phyloP scores from a whole-genome alignment of 2,113 vertebrate genomes.

The Micromys minutus region DNA sequence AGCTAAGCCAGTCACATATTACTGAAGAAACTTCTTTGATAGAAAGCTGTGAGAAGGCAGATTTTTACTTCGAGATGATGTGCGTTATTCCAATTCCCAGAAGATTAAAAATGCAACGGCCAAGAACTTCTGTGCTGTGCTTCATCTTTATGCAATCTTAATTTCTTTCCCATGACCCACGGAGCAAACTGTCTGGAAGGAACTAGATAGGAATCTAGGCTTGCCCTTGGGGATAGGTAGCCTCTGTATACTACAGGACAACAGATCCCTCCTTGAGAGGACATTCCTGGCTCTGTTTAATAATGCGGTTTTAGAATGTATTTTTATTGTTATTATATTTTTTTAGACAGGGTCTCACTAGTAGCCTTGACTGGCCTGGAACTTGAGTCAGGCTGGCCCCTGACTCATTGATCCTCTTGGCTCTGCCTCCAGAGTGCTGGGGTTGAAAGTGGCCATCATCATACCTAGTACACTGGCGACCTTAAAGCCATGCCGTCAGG shows the following conservation, averaged over 20 bases:
- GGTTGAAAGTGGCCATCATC: not conserved
- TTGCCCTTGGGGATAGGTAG: not conserved
- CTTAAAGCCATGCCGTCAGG: not conserved
- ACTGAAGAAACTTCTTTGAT: not conserved
- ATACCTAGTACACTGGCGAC: too few species aligned
- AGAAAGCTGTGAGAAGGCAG: not conserved
- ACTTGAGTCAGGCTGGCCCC: not conserved
- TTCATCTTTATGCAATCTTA: not conserved
- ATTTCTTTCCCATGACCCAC: not conserved
- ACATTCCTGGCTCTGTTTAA: not conserved
- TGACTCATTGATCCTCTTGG: not conserved
- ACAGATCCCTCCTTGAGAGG: not conserved
- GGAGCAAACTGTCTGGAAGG: constrained; percentile 30
- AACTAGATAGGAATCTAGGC: not conserved
- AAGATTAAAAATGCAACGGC: not conserved
- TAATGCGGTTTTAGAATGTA: not conserved
- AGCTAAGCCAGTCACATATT: not conserved
- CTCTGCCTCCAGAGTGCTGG: not conserved
- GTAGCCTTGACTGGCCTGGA: not conserved
- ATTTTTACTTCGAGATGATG: not conserved
- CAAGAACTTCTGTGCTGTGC: not conserved
- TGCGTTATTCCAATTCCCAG: not conserved
- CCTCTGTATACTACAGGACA: not conserved
- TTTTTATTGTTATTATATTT: not conserved
- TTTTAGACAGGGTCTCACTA: not conserved